Evolutionary conservation across 2,888 invertebrate species (phyloP), one percentile per base, ranked within the genome.

Genomic region (Timema podura): DNA sequence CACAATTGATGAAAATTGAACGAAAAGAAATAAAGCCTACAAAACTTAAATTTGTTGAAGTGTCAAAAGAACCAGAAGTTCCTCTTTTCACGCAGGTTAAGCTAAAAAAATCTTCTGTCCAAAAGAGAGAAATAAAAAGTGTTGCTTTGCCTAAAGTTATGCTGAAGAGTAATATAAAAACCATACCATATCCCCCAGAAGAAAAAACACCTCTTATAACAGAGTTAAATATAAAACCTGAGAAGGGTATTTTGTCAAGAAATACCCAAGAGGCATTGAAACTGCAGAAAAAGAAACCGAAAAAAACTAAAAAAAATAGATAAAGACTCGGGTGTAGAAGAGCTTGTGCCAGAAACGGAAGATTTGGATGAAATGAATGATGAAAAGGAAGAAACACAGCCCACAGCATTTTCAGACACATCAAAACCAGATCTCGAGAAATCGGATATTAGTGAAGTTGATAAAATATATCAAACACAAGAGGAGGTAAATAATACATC

Each of bases 211-310:
- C 86, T 0, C 77, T 82, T 46, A 77, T 89, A 5, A 84, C 82
- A 5, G 79, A 81, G 72, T 75, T 79, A 15, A 76, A 76, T 68
- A 85, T 86, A 68, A 75, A 86, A 16, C 86, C 86, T 74, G 86
- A 87, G 76, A 85, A 84, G 76, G 91, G 91, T 46, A 86, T 89
- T 74, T 79, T 92, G 54, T 91, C 91, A 0, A 85, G 90, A 77
- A 90, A 89, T 78, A 83, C 88, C 9, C 86, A 89, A 80, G 91
- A 91, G 79, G 91, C 90, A 8, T 82, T 86, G 72, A 84, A 88
- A 78, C 79, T 88, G 11, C 81, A 88, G 64, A 90, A 87, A 79
- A 87, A 84, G 30, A 30, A 30, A 30, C 30, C 30, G 30, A 30
- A 30, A 3, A 30, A 3, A 30, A 3, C 30, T 3, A 30, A 30